Evolutionary conservation across 2,113 vertebrate species (phyloP), one percentile per base, ranked within the genome.

Genomic region (Triplophysa tibetana): DNA sequence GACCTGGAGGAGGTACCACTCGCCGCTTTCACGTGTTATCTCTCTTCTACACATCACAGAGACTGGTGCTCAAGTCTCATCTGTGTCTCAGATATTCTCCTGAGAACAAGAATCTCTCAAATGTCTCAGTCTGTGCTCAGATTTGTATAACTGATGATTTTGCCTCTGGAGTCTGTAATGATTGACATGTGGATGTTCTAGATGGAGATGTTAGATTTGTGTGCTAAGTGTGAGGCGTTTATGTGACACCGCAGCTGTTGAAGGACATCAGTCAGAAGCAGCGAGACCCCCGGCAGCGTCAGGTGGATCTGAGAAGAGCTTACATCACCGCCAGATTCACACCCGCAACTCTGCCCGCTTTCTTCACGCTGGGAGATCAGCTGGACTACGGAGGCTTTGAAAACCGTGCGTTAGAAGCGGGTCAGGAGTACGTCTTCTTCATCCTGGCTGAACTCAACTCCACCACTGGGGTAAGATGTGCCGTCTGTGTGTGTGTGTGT

Each of bases 241-340:
- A 14, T 4, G 41, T 82, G n/a, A 70, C 75, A 0, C 89, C 73
- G 0, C 89, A 99, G 97, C 90, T 99, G 1, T 85, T 98, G 19
- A 97, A 96, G 89, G 95, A 96, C 87, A 92, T 98, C 48, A 93
- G 94, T 14, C 88, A 95, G 82, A 93, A 94, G 10, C 96, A 95
- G 80, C 92, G 94, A 10, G 97, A 97, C 85, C 90, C 96, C 13
- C 91, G 96, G 3, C 94, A 97, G 0, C 94, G 96, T 38, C 95
- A 98, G 75, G 92, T 97, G 78, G 97, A 98, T 79, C 88, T 91
- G 43, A 93, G 95, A 23, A 92, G 94, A 54, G 96, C 98, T 19
- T 99, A 99, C 90, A 95, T 99, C 7, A 96, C 97, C 0, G 98
- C 96, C 8, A 93, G 95, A 29, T 98, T 99, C 88, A 94, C 93